phyloP scores from a whole-genome alignment of 2,797 vertebrate species.

The Danio kyathit region DNA sequence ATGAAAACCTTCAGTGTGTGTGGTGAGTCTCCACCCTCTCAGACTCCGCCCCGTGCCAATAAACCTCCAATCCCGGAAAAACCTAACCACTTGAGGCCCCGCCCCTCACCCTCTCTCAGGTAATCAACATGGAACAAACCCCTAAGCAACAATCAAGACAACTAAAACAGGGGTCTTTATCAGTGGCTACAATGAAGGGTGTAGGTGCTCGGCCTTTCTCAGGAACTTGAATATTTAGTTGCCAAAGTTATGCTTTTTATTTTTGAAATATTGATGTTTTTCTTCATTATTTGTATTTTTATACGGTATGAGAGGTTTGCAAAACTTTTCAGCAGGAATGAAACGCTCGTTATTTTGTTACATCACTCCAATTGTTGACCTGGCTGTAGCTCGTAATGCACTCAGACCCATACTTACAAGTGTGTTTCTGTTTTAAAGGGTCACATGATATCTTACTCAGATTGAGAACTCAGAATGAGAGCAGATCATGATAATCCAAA shows the following conservation, averaged over 20 bases:
- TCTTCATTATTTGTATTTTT: conserved; percentile 6
- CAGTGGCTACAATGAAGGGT: conserved; percentile 21
- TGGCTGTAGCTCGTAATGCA: background rate
- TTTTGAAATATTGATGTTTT: conserved; percentile 12
- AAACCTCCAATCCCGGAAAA: conserved; percentile 79
- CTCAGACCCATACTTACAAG: background rate
- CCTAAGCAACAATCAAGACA: conserved; percentile 10
- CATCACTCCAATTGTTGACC: background rate
- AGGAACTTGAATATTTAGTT: conserved; percentile 58
- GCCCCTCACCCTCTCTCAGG: conserved; percentile 75
- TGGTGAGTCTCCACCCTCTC: conserved; percentile 43
- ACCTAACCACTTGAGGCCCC: conserved; percentile 74
- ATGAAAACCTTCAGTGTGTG: conserved; percentile 77
- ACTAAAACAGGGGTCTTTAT: background rate
- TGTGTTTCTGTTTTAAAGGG: background rate
- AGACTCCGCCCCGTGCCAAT: conserved; percentile 57
- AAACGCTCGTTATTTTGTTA: conserved; percentile 29
- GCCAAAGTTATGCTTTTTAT: conserved; percentile 45
- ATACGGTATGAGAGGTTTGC: conserved; percentile 38
- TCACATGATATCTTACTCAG: conserved; percentile 26
- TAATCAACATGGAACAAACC: conserved; percentile 65
- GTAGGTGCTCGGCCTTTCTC: conserved; percentile 50
- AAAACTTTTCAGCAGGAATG: conserved; percentile 36
- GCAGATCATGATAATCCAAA: background rate
- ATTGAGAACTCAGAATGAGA: background rate